A percentile compares a stretch with the other conserved stretches of the same genome.
These are phyloP conservation scores for Microcebus murinus DNA, from an alignment of 2,113 vertebrate genomes.

Conservation along the genomic window DNA sequence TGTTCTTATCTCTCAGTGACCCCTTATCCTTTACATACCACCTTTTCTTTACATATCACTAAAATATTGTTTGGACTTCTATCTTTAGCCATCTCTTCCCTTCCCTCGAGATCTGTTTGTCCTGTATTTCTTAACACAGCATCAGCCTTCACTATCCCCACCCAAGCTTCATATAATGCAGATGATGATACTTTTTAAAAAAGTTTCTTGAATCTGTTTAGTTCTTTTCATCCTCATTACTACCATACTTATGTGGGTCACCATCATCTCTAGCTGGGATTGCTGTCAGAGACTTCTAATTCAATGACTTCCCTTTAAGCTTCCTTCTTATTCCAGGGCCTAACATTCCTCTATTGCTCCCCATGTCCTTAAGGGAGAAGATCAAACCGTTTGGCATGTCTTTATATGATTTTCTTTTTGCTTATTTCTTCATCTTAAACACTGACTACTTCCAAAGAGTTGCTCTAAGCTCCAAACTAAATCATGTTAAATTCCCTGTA, in stretches of 20 bases:
- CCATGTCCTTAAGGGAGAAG: neutral
- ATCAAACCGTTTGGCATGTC: neutral
- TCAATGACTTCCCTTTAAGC: neutral
- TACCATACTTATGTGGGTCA: neutral
- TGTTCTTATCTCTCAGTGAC: neutral
- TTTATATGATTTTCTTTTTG: neutral
- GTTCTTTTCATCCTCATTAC: neutral
- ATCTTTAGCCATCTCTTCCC: neutral
- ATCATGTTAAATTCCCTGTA: neutral
- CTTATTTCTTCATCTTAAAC: neutral
- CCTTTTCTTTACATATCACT: neutral
- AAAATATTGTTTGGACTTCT: neutral
- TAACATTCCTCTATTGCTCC: neutral
- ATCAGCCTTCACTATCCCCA: neutral
- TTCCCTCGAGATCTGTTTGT: neutral
- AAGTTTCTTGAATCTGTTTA: neutral
- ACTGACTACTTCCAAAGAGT: neutral
- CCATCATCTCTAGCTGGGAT: neutral
- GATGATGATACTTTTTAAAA: neutral
- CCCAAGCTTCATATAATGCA: neutral
- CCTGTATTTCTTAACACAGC: neutral
- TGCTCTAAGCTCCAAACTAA: neutral
- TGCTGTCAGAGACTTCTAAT: neutral
- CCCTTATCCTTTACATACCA: neutral
- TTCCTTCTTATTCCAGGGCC: neutral